Conservation (phyloP, 2,113 vertebrate genomes). For the Toxostoma redivivum region DNA sequence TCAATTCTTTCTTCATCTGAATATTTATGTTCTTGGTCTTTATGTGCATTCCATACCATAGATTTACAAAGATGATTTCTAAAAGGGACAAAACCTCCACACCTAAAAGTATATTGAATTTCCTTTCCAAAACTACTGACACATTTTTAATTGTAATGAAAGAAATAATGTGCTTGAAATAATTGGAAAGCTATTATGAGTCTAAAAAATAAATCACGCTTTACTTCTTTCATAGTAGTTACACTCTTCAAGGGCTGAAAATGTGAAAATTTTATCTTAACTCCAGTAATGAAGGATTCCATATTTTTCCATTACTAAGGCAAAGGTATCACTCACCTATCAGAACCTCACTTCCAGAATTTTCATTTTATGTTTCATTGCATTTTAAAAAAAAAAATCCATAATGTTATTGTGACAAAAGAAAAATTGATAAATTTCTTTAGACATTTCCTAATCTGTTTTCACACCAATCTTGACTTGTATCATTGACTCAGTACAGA, state of each 20-base stretch:
- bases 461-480: background rate
- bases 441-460: background rate
- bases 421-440: background rate
- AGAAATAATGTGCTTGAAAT: background rate
- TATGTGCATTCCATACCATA: background rate
- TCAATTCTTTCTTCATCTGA: background rate
- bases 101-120: background rate
- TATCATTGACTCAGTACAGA: conserved; percentile 7
- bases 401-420: background rate
- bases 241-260: background rate
- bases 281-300: background rate
- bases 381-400: background rate
- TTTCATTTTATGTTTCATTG: background rate
- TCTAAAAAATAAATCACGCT: background rate
- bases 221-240: background rate
- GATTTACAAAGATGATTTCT: background rate
- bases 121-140: background rate
- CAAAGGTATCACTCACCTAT: background rate
- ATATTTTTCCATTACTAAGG: background rate
- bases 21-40: background rate
- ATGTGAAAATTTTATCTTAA: background rate
- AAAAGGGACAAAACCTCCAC: background rate
- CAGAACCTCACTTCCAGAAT: background rate
- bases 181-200: background rate
- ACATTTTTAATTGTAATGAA: background rate